Conservation (phyloP, 2,797 vertebrate species). For the Bradypodion pumilum region DNA sequence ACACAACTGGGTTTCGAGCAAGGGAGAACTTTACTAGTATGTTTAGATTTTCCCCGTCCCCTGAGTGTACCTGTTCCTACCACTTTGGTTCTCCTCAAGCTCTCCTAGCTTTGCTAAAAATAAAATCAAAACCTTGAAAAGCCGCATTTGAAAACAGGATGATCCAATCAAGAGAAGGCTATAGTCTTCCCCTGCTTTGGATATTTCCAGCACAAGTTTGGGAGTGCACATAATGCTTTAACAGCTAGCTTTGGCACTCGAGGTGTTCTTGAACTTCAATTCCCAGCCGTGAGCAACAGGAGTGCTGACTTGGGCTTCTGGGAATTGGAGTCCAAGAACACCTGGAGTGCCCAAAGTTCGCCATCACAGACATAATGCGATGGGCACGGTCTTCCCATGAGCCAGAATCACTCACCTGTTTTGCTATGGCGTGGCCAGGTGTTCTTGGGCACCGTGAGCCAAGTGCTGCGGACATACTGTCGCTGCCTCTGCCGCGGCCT, state of each 20-base stretch:
- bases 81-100: too few relatives aligned
- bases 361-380: too few relatives aligned
- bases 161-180: neutral
- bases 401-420: conserved; percentile 80
- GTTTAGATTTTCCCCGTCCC: neutral
- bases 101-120: neutral
- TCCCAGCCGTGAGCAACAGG: too few relatives aligned
- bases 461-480: conserved; percentile 86
- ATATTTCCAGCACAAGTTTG: neutral
- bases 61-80: neutral
- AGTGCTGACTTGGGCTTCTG: too few relatives aligned
- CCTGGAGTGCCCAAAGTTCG: too few relatives aligned
- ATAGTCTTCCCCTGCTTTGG: neutral
- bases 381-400: too few relatives aligned
- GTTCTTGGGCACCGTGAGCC: conserved; percentile 89
- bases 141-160: neutral
- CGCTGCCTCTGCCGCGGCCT: conserved; percentile 91
- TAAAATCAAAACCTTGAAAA: neutral
- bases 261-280: too few relatives aligned
- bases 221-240: too few relatives aligned
- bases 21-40: too few relatives aligned
- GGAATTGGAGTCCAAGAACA: too few relatives aligned
- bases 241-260: too few relatives aligned
- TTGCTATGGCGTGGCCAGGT: conserved; percentile 94
- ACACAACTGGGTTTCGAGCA: too few relatives aligned